phyloP scores from a whole-genome alignment of 2,888 invertebrate genomes.

The Eristalinus aeneus region DNA sequence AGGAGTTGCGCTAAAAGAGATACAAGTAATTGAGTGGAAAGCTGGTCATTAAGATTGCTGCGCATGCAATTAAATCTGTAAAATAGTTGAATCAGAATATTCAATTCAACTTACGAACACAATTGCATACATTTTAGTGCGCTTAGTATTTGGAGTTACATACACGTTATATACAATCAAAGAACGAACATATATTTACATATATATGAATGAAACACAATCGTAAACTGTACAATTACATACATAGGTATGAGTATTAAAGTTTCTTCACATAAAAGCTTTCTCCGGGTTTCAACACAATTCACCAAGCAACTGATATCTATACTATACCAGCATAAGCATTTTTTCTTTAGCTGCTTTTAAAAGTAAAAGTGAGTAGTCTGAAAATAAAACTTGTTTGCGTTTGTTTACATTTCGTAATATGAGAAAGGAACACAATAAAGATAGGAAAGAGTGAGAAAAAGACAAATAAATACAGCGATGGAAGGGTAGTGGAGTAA shows the following conservation, averaged over 20 bases:
- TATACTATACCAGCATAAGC: slow-evolving; percentile 51
- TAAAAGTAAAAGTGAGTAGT: slow-evolving; percentile 70
- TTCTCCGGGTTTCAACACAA: slow-evolving; percentile 66
- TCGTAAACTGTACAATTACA: slow-evolving; percentile 9
- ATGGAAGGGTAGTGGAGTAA: slow-evolving; percentile 70
- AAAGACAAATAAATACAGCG: slow-evolving; percentile 61
- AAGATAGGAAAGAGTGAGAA: slow-evolving; percentile 69
- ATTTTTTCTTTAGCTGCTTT: slow-evolving; percentile 62
- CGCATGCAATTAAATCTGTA: neutral
- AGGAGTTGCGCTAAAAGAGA: neutral
- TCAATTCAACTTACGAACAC: slow-evolving; percentile 10
- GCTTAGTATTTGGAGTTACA: slow-evolving; percentile 24
- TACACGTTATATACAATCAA: slow-evolving; percentile 1
- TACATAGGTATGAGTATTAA: slow-evolving; percentile 12
- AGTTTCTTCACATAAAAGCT: slow-evolving; percentile 67
- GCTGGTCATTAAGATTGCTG: neutral
- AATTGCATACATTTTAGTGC: neutral
- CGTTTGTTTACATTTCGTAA: slow-evolving; percentile 71
- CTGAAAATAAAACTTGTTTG: slow-evolving; percentile 70
- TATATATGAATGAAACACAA: slow-evolving; percentile 11
- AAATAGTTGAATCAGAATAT: slow-evolving; percentile 8
- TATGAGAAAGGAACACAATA: slow-evolving; percentile 70
- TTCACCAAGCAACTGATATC: slow-evolving; percentile 58
- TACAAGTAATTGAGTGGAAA: neutral
- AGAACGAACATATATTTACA: neutral